Evolutionary conservation across 2,888 invertebrate genomes (phyloP).

Genomic region (Rhagium mordax): DNA sequence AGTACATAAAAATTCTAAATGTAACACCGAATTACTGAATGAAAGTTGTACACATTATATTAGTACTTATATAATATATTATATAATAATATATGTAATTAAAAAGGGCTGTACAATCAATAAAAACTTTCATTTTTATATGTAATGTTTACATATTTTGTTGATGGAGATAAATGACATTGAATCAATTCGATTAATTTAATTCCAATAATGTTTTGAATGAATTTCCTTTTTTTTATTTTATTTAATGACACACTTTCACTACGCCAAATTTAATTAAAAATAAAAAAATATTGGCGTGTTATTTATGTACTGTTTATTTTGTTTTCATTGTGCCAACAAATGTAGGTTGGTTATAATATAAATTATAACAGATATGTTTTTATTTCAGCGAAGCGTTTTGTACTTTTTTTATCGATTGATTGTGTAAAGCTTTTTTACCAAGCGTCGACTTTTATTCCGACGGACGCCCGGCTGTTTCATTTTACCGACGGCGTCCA

Average conservation of each 20-base stretch:
- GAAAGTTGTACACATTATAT: slow-evolving; percentile 1
- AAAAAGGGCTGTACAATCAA: slow-evolving; percentile 39
- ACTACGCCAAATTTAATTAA: slow-evolving; percentile 43
- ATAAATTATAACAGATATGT: slow-evolving; percentile 46
- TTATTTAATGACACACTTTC: slow-evolving; percentile 51
- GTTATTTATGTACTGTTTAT: slow-evolving; percentile 42
- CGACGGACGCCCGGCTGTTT: slow-evolving; percentile 47
- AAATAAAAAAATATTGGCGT: slow-evolving; percentile 39
- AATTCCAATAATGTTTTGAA: slow-evolving; percentile 45
- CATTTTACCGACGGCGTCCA: slow-evolving; percentile 49
- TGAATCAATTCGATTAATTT: slow-evolving; percentile 38
- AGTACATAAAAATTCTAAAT: background rate
- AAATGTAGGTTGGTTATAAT: slow-evolving; percentile 46
- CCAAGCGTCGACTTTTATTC: slow-evolving; percentile 39
- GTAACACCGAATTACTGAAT: background rate
- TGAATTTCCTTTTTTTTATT: slow-evolving; percentile 43
- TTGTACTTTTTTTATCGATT: slow-evolving; percentile 47
- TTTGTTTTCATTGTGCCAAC: slow-evolving; percentile 39
- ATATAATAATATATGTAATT: too few species aligned
- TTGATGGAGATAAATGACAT: slow-evolving; percentile 19
- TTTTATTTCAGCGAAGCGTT: slow-evolving; percentile 41
- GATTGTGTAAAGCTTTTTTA: slow-evolving; percentile 39
- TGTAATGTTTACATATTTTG: slow-evolving; percentile 30
- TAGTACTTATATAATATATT: slow-evolving; percentile 23
- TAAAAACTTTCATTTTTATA: slow-evolving; percentile 45